Percentiles rank a stretch among this genome's conserved stretches.
These are phyloP conservation scores for Melinaea menophilus DNA, from an alignment of 2,888 invertebrate genomes.

Conservation along the genomic window DNA sequence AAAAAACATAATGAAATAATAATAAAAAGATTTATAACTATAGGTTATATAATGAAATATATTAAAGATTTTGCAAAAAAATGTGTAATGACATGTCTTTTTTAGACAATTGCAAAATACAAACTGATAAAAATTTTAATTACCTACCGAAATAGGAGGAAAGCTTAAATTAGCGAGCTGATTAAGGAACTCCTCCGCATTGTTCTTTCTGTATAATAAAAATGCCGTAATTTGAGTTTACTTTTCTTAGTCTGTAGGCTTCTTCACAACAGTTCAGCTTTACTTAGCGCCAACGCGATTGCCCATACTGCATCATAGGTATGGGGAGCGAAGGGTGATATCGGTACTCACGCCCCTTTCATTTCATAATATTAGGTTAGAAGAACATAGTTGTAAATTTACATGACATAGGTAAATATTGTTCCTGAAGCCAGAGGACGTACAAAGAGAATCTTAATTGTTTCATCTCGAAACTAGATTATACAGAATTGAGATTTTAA, in stretches of 20 bases:
- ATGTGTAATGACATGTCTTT: neutral
- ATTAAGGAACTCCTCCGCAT: constrained; percentile 83
- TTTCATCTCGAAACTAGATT: neutral
- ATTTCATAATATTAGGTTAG: constrained; percentile 65
- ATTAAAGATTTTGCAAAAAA: neutral
- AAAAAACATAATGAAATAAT: too few relatives aligned
- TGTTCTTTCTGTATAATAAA: constrained; percentile 85
- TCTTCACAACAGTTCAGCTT: constrained; percentile 80
- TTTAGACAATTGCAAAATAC: neutral
- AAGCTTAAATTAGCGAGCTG: constrained; percentile 87
- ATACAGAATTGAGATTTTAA: neutral
- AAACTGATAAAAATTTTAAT: too few relatives aligned
- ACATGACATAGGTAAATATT: too few relatives aligned
- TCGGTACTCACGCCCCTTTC: constrained; percentile 67
- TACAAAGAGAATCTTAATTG: neutral
- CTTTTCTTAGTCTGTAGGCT: constrained; percentile 47
- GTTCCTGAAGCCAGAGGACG: too few relatives aligned
- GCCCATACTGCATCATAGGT: constrained; percentile 96
- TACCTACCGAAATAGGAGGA: constrained; percentile 89
- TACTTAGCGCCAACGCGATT: constrained; percentile 86
- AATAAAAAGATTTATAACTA: too few relatives aligned
- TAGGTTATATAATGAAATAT: too few relatives aligned
- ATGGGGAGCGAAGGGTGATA: constrained; percentile 85
- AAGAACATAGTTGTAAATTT: too few relatives aligned
- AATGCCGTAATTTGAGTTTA: constrained; percentile 75